Conservation (phyloP, 2,888 invertebrate genomes). For the Drosophila macrothrix region DNA sequence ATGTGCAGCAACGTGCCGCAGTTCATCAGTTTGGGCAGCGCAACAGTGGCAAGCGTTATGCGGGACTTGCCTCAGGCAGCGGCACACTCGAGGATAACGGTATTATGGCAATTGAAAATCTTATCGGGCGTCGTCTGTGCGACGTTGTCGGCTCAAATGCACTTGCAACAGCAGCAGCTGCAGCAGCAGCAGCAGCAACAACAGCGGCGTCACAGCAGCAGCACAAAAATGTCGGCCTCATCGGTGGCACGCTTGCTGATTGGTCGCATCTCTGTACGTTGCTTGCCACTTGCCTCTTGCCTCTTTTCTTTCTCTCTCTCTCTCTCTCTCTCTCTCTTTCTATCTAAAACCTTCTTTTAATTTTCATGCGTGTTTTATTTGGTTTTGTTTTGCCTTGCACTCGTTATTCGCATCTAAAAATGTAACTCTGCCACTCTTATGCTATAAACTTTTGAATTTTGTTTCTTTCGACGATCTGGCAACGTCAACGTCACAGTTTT, state of each 20-base stretch:
- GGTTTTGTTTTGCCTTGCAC: not conserved
- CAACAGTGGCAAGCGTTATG: slow-evolving; percentile 72
- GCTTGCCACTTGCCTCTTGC: slow-evolving; percentile 73
- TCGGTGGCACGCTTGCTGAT: slow-evolving; percentile 82
- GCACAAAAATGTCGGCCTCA: slow-evolving; percentile 83
- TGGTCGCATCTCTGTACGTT: slow-evolving; percentile 85
- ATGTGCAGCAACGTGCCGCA: slow-evolving; percentile 45
- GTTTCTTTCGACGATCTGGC: slow-evolving; percentile 14
- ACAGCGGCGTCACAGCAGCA: slow-evolving; percentile 62
- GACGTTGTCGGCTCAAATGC: slow-evolving; percentile 77
- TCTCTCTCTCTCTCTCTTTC: slow-evolving; percentile 3
- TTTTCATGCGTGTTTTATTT: slow-evolving; percentile 6
- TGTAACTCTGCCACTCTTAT: slow-evolving; percentile 15
- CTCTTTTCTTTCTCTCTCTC: not conserved
- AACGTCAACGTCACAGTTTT: not conserved
- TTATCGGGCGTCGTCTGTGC: slow-evolving; percentile 82
- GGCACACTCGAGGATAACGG: slow-evolving; percentile 81
- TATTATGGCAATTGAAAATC: slow-evolving; percentile 84
- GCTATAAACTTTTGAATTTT: not conserved
- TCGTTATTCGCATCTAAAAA: not conserved
- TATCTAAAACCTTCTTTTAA: slow-evolving; percentile 32
- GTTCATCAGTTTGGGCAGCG: slow-evolving; percentile 68
- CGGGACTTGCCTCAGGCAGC: slow-evolving; percentile 64
- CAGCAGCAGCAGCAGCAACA: slow-evolving; percentile 68
- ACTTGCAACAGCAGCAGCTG: slow-evolving; percentile 66